A percentile compares a stretch with the other conserved stretches of the same genome.
These are phyloP conservation scores for Aspiorhynchus laticeps DNA, from an alignment of 2,113 vertebrate genomes.

Conservation along the genomic window DNA sequence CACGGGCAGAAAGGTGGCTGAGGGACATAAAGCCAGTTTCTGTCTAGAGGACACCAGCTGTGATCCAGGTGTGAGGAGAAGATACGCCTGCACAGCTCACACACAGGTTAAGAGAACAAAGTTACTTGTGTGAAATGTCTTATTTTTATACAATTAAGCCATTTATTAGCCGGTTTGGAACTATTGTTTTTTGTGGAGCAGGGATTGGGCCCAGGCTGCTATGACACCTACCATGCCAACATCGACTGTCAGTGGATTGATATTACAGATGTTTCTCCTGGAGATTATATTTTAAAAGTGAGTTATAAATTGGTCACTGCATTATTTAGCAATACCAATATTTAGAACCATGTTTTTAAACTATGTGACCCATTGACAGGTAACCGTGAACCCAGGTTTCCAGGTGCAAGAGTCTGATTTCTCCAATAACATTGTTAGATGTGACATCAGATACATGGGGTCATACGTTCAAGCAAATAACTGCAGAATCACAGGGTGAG, in stretches of 20 bases:
- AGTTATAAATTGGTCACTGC: background rate
- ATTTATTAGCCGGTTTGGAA: background rate
- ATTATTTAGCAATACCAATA: background rate
- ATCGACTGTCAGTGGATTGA: slow-evolving; percentile 86
- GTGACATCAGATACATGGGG: slow-evolving; percentile 78
- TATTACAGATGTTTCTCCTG: slow-evolving; percentile 78
- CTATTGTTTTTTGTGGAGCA: slow-evolving; percentile 43
- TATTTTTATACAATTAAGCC: background rate
- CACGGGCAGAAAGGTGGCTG: slow-evolving; percentile 74
- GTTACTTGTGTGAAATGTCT: background rate
- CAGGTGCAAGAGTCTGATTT: slow-evolving; percentile 78
- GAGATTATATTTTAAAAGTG: slow-evolving; percentile 80
- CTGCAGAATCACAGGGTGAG: slow-evolving; percentile 76
- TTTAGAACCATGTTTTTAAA: background rate
- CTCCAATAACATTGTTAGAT: slow-evolving; percentile 78
- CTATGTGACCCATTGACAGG: slow-evolving; percentile 61
- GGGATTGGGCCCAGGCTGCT: slow-evolving; percentile 82
- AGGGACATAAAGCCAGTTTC: slow-evolving; percentile 85
- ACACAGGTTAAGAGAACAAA: slow-evolving; percentile 72
- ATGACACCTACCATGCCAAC: slow-evolving; percentile 81
- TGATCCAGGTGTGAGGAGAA: slow-evolving; percentile 72
- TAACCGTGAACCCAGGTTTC: slow-evolving; percentile 79
- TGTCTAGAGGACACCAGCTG: slow-evolving; percentile 83
- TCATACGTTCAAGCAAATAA: slow-evolving; percentile 73
- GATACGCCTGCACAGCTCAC: slow-evolving; percentile 82